A percentile compares a stretch with the other conserved stretches of the same genome.
phyloP scores from a whole-genome alignment of 2,113 vertebrate genomes.

The Cyanocitta stelleri region DNA sequence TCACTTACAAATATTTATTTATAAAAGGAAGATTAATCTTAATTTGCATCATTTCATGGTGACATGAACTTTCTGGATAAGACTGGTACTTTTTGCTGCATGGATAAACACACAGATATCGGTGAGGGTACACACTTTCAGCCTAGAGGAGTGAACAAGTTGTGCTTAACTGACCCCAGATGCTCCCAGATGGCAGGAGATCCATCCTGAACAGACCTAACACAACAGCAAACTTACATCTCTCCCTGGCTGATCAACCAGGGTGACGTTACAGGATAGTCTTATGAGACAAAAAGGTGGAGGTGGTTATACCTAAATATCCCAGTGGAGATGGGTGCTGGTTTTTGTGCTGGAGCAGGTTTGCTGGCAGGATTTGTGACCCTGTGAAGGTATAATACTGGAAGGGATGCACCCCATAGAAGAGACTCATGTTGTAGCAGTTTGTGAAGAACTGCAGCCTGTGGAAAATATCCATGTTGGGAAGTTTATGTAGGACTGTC shows the following conservation, averaged over 20 bases:
- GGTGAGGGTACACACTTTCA: neutral
- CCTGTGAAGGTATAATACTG: neutral
- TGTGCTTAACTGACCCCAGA: no score
- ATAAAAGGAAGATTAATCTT: neutral
- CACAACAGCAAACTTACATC: rapidly evolving
- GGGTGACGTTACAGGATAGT: neutral
- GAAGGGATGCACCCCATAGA: neutral
- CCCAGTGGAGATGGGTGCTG: neutral
- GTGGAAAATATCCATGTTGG: neutral
- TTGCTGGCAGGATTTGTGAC: neutral
- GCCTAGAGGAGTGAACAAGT: rapidly evolving
- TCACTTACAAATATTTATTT: neutral
- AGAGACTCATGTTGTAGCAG: neutral
- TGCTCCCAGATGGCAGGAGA: neutral
- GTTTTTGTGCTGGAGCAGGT: neutral
- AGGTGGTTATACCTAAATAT: neutral
- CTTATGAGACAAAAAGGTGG: neutral
- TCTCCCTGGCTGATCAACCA: neutral
- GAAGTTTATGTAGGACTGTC: neutral
- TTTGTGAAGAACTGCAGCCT: no score
- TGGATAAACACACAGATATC: neutral
- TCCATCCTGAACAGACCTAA: neutral
- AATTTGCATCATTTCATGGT: neutral
- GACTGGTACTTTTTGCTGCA: neutral
- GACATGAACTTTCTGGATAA: neutral